Evolutionary conservation across 2,888 invertebrate genomes (phyloP), one percentile per base, ranked within the genome.

Genomic region (Acleris sparsana): DNA sequence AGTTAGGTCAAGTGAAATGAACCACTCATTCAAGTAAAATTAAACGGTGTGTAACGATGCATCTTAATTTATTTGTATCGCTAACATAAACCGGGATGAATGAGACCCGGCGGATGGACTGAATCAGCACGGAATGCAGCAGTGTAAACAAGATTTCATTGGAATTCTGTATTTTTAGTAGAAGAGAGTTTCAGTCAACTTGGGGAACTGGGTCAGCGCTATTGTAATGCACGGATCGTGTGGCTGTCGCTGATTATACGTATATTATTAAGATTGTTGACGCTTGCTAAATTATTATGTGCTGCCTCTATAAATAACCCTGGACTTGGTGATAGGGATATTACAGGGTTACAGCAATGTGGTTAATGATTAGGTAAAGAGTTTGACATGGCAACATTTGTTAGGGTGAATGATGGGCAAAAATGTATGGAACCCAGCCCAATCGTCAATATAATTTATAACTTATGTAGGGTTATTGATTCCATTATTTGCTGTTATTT

Each of bases 31-130:
- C 44, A 48, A 48, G 33, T 33, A 33, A 64, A 48, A 53, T 49
- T 43, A 43, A 22, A 57, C 52, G 20, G 55, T 55, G 60, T 20
- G 22, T 62, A 62, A 58, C 95, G 95, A 96, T 78, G 57, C 58
- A 53, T 55, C 58, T 62, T 53, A 43, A 46, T 82, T 62, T 66
- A 62, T 57, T 57, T 58, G 61, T 61, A 52, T 62, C 46, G 52
- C 25, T 20, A 53, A 64, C 53, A 55, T 61, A 56, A 66, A 66
- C 66, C 56, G 66, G 39, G 20, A 65, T 66, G 66, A 66, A 62
- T 66, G 66, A 62, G 66, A 60, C 60, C 60, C 66, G 52, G 61
- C 61, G 66, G 66, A 66, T 62, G 66, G 66, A 39, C 66, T 57
- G 66, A 62, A 62, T 62, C 66, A 62, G 66, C 61, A 16, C 61